A percentile compares a stretch with the other conserved stretches of the same genome.
Evolutionary conservation across 2,888 invertebrate species (phyloP).

Genomic region (Cancer borealis): DNA sequence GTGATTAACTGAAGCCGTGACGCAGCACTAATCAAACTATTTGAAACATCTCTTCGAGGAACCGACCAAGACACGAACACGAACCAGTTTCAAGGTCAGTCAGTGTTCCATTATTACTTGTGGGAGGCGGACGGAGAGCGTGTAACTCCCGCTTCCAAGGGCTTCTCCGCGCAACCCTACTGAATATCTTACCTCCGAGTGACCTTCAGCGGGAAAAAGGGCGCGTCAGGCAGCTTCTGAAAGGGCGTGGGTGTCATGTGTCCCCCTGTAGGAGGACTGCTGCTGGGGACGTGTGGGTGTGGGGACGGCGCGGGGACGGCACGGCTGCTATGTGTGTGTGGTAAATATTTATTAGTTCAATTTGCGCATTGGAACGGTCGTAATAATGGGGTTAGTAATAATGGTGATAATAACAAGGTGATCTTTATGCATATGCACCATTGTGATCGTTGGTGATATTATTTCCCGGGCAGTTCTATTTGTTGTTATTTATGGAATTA

Average conservation of each 20-base stretch:
- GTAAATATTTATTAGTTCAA: neutral
- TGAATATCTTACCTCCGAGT: too few species aligned
- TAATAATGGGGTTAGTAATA: slow-evolving; percentile 6
- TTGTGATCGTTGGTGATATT: neutral
- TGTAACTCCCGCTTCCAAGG: too few species aligned
- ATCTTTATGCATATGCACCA: neutral
- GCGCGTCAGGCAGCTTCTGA: neutral
- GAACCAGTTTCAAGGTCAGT: too few species aligned
- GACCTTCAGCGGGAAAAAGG: too few species aligned
- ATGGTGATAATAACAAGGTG: neutral
- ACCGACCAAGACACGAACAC: too few species aligned
- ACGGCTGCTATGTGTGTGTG: neutral
- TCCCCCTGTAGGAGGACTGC: neutral
- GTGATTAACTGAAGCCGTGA: too few species aligned
- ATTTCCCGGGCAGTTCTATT: neutral
- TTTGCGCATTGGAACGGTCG: neutral
- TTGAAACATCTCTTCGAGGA: too few species aligned
- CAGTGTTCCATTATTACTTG: too few species aligned
- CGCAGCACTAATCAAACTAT: too few species aligned
- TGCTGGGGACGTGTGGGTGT: neutral
- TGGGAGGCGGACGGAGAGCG: too few species aligned
- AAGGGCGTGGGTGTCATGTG: neutral
- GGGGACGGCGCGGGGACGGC: neutral
- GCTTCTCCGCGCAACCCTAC: too few species aligned
- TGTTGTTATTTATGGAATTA: slow-evolving; percentile 3